Evolutionary conservation across 2,113 vertebrate genomes (phyloP), one percentile per base, ranked within the genome.

Genomic region (Notothenia rossii): DNA sequence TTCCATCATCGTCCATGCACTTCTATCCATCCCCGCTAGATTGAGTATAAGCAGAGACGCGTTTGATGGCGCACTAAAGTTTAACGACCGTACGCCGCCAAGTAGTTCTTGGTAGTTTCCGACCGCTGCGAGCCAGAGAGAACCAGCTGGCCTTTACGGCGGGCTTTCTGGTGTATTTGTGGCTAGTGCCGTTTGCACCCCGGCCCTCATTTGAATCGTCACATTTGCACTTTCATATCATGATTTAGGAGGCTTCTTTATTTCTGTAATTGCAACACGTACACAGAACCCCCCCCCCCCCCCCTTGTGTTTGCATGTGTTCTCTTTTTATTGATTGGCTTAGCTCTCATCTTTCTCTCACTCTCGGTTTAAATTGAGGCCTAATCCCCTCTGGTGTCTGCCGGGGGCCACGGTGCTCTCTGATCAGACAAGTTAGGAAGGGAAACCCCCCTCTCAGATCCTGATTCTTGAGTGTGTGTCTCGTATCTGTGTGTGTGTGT

Each of bases 161-260:
- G 0, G 84, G 70, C 63, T 86, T 92, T 92, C 78, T 67, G 69
- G 88, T 93, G 86, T 93, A 92, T 92, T 92, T 93, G 86, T 86
- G 87, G 85, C 53, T 73, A 75, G 79, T 81, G 82, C 82, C 58
- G 71, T 88, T 89, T 79, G 81, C 79, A 59, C 86, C 88, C 67
- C 79, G 20, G 40, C 84, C 82, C 59, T 72, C 77, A 81, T 84
- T 93, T 92, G 86, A 91, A 93, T 91, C 85, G 74, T 92, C 88
- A 83, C 93, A 86, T 91, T 88, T 92, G 84, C 89, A 86, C 89
- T 90, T 91, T 91, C 86, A 86, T 89, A 83, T 87, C 83, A 71
- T 93, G 91, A 91, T 95, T 94, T 93, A 95, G 86, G 88, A 91
- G 93, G 83, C 88, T 91, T 92, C 3, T 92, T 91, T 93, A 93